Percentiles rank a stretch among this genome's conserved stretches.
Conservation (phyloP, 1,140 invertebrate genomes). For the Drosophila nigromelanica region DNA sequence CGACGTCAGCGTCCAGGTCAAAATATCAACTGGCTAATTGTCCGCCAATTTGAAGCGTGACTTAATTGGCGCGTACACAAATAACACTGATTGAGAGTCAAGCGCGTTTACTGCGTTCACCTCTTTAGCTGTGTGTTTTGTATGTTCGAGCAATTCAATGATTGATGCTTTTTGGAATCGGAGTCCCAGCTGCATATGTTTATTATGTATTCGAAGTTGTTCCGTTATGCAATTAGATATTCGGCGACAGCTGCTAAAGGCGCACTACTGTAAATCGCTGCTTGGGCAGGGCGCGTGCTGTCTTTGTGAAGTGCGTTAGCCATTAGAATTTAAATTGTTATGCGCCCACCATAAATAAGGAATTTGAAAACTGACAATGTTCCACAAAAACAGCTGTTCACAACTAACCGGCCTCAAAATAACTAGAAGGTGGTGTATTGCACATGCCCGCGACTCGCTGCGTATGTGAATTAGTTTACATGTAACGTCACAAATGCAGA, state of each 20-base stretch:
- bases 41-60: conserved; percentile 33
- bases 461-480: not conserved
- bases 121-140: not conserved
- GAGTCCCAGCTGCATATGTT: not conserved
- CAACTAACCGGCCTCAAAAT: conserved; percentile 1
- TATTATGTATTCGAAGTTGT: conserved; percentile 15
- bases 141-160: not conserved
- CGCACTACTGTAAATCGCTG: conserved; percentile 5
- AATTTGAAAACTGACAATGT: conserved; percentile 31
- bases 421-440: conserved; percentile 10
- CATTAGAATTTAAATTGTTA: conserved; percentile 40
- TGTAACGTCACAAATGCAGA: conserved; percentile 15
- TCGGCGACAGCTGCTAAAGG: not conserved
- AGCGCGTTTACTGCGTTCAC: not conserved
- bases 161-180: conserved; percentile 8
- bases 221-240: conserved; percentile 37
- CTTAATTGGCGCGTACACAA: conserved; percentile 52
- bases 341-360: conserved; percentile 36
- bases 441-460: not conserved
- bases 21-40: conserved; percentile 29
- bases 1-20: not conserved
- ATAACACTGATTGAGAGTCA: conserved; percentile 37
- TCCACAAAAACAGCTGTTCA: conserved; percentile 37
- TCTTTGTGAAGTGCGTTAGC: conserved; percentile 21
- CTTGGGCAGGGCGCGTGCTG: conserved; percentile 5